Evolutionary conservation across 2,113 vertebrate genomes (phyloP).

Genomic region (Capricornis sumatraensis): DNA sequence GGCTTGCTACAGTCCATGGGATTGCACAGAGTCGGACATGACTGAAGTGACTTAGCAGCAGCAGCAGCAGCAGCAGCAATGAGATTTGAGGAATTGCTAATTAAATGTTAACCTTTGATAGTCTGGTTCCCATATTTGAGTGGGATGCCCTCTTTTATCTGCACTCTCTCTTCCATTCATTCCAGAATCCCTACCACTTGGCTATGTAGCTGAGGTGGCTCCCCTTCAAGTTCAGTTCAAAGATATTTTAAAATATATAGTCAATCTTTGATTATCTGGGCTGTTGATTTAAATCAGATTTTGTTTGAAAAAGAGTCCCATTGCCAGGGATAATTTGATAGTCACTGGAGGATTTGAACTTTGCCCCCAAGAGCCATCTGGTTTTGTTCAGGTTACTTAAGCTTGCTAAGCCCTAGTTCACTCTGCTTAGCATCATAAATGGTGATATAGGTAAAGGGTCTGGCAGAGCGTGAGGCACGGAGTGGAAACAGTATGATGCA

Average conservation of each 20-base stretch:
- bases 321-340: background rate
- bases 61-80: no score
- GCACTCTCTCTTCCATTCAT: background rate
- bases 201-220: background rate
- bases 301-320: background rate
- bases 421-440: background rate
- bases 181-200: background rate
- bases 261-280: background rate
- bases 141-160: background rate
- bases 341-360: background rate
- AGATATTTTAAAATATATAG: background rate
- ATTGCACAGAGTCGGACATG: accelerated
- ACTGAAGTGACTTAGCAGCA: background rate
- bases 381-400: background rate
- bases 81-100: background rate
- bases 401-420: background rate
- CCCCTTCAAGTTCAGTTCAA: background rate
- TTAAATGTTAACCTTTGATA: background rate
- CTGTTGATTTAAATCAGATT: background rate
- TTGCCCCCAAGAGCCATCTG: background rate
- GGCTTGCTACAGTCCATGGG: background rate
- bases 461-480: background rate
- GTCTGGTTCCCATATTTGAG: background rate
- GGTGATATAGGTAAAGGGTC: background rate
- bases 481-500: background rate